Evolutionary conservation across 2,797 vertebrate species (phyloP).

Genomic region (Margarornis squamiger): DNA sequence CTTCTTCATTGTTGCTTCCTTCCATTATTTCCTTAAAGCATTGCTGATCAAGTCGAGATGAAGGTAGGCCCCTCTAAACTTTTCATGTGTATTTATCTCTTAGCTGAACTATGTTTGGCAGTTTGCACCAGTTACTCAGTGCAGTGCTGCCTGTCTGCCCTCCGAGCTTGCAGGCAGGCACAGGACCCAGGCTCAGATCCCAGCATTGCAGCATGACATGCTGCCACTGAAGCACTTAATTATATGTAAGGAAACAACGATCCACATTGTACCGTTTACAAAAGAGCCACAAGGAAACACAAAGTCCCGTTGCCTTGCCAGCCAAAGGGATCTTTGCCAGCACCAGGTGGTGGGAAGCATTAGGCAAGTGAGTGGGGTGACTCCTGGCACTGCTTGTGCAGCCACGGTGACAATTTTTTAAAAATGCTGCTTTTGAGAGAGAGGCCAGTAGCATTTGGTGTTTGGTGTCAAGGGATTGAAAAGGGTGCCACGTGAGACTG

Average conservation of each 20-base stretch:
- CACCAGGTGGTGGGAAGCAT: constrained; percentile 45
- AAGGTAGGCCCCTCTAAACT: neutral
- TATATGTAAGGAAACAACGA: neutral
- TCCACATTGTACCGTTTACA: constrained; percentile 32
- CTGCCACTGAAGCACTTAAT: constrained; percentile 46
- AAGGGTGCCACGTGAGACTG: constrained; percentile 17
- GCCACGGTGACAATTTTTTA: neutral
- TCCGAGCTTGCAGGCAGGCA: neutral
- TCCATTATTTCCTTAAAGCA: neutral
- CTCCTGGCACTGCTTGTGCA: constrained; percentile 1
- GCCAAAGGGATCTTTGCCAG: constrained; percentile 41
- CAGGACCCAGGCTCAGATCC: neutral
- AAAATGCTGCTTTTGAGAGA: constrained; percentile 21
- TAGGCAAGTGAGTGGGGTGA: constrained; percentile 2
- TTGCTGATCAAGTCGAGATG: neutral
- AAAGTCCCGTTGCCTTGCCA: constrained; percentile 25
- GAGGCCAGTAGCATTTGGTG: neutral
- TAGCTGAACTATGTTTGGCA: neutral
- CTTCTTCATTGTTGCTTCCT: neutral
- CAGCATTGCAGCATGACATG: neutral
- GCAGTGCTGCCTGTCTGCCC: neutral
- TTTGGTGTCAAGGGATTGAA: constrained; percentile 43
- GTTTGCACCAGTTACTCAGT: neutral
- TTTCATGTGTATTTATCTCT: neutral
- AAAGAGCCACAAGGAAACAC: constrained; percentile 55